A percentile compares a stretch with the other conserved stretches of the same genome.
Conservation (phyloP, 2,888 invertebrate species). For the Drosophila aldrichi region DNA sequence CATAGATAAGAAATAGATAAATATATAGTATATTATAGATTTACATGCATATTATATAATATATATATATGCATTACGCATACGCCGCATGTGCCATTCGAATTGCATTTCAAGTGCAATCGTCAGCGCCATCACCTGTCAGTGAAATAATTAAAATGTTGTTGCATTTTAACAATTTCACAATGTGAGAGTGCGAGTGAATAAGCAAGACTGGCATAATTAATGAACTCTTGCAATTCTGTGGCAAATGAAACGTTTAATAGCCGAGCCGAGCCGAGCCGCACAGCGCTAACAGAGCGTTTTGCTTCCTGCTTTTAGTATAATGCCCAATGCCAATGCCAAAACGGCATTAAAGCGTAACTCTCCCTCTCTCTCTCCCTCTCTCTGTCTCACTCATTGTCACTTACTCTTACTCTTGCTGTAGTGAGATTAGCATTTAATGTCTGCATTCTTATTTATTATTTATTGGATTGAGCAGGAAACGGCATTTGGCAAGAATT, state of each 20-base stretch:
- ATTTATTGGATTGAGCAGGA: neutral
- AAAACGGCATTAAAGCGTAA: slow-evolving; percentile 9
- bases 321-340: slow-evolving; percentile 24
- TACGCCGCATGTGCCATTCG: slow-evolving; percentile 35
- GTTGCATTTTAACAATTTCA: slow-evolving; percentile 8
- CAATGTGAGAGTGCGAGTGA: neutral
- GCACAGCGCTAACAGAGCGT: slow-evolving; percentile 25
- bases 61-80: slow-evolving; percentile 8
- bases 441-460: neutral
- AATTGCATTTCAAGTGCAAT: slow-evolving; percentile 12
- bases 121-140: slow-evolving; percentile 18
- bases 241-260: slow-evolving; percentile 51
- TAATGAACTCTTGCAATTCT: slow-evolving; percentile 41
- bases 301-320: slow-evolving; percentile 40
- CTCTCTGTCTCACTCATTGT: neutral
- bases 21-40: neutral
- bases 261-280: slow-evolving; percentile 14
- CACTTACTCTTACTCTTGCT: neutral
- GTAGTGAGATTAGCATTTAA: neutral
- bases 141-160: slow-evolving; percentile 20
- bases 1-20: slow-evolving; percentile 6
- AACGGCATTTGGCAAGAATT: neutral
- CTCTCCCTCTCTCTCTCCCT: neutral
- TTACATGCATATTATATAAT: neutral
- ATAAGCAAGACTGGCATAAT: slow-evolving; percentile 28